Evolutionary conservation across 1,140 invertebrate species (phyloP).

Genomic region (Trachelipus rathkii): DNA sequence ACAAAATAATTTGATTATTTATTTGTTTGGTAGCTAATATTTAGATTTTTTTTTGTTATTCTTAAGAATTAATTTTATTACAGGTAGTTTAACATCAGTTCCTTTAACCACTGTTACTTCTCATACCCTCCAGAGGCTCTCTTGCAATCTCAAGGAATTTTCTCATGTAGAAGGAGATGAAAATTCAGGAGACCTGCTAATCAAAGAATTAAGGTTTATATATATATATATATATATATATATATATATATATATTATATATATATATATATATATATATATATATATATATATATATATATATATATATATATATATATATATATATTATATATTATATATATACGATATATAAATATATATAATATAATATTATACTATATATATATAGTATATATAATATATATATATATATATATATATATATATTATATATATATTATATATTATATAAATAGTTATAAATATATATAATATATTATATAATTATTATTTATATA

Average conservation of each 20-base stretch:
- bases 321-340: neutral
- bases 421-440: too few relatives aligned
- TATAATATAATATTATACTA: too few relatives aligned
- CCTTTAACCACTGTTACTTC: conserved; percentile 40
- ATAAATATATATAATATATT: too few relatives aligned
- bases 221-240: conserved; percentile 26
- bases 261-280: conserved; percentile 28
- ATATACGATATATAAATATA: too few relatives aligned
- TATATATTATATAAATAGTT: too few relatives aligned
- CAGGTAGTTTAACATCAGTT: conserved; percentile 38
- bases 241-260: conserved; percentile 27
- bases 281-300: conserved; percentile 24
- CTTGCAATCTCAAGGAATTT: neutral
- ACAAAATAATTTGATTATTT: too few relatives aligned
- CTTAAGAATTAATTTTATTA: neutral
- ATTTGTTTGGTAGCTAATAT: too few relatives aligned
- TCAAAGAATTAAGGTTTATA: neutral
- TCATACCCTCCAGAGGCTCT: conserved; percentile 33
- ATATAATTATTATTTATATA: too few relatives aligned
- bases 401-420: too few relatives aligned
- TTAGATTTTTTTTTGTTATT: too few relatives aligned
- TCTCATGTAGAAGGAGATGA: neutral
- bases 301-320: conserved; percentile 24
- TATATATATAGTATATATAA: too few relatives aligned
- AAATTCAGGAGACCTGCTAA: neutral